Base-by-base conservation (phyloP, 1,140 invertebrate genomes). In the Grapholita molesta region DNA sequence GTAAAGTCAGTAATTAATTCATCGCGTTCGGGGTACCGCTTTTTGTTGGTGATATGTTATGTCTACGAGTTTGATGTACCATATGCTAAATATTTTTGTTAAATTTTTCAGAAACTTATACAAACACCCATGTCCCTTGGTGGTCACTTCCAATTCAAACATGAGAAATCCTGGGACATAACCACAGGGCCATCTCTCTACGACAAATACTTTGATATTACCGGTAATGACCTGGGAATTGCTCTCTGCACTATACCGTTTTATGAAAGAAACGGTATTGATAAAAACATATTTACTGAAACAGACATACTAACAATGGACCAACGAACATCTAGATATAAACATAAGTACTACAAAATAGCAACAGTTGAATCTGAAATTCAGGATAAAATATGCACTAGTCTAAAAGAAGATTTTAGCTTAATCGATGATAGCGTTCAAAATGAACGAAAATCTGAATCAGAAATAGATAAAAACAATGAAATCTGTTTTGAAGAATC, bases 81-180 rank as follows among this genome's bases (percentile, higher is more conserved):
- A 65, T 24, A 11, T 38, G 21, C 8, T 69, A 4, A 11, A 67
- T 3, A 35, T n/a, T 52, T 23, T 38, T 32, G 61, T 61, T 74
- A 28, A 55, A 24, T 52, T 75, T 83, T 85, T 57, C 79, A 92
- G 89, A 77, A 87, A 75, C 78, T 92, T 4, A 85, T 89, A 11
- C 73, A 85, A 75, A 84, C 85, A 25, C 86, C 90, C 11, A 70
- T 89, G 7, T 86, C 88, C 23, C 72, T 84, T 8, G 91, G 90
- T n/a, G 86, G 84, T 12, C 90, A 92, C 82, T 92, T 92, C 73
- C 90, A 92, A 82, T 92, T 92, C 66, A 92, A 92, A 82, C 90
- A 92, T 80, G 92, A 92, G 77, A 92, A 92, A 74, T 85, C 87
- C 8, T 92, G 92, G 92, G 86, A 89, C 32, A 73, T 74, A 8